These are phyloP conservation scores for Anomalospiza imberbis DNA, from an alignment of 2,797 vertebrate genomes.

Conservation along the genomic window DNA sequence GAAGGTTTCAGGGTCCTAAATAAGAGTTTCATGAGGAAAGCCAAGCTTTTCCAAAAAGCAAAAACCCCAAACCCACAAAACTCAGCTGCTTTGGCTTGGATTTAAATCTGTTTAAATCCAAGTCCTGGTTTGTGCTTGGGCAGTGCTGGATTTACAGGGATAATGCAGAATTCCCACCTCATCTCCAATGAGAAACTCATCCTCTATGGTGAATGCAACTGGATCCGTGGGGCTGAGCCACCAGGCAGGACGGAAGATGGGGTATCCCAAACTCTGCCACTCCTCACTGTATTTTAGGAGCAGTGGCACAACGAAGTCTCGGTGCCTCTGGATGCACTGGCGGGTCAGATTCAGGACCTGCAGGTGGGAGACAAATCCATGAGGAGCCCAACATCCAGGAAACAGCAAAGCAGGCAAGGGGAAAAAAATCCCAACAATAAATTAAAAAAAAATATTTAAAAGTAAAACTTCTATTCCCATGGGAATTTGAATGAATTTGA, in stretches of 20 bases:
- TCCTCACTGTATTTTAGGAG: constrained; percentile 81
- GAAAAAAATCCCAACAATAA: background rate
- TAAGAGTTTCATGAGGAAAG: background rate
- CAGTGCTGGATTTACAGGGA: background rate
- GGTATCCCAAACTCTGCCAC: constrained; percentile 77
- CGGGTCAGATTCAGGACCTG: constrained; percentile 86
- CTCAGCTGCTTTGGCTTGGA: background rate
- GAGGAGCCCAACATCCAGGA: too few relatives aligned
- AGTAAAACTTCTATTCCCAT: accelerated
- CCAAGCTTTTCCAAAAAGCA: background rate
- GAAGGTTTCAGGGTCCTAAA: background rate
- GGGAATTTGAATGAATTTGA: too few relatives aligned
- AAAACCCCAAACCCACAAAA: background rate
- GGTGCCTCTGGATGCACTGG: constrained; percentile 81
- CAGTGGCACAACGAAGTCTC: constrained; percentile 80
- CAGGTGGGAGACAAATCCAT: background rate
- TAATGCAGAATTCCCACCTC: constrained; percentile 69
- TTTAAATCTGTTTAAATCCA: background rate
- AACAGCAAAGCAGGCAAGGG: background rate
- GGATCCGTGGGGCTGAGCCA: constrained; percentile 87
- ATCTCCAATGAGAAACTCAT: constrained; percentile 91
- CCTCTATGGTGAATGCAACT: constrained; percentile 80
- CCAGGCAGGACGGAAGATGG: constrained; percentile 88
- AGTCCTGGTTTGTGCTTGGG: too few relatives aligned
- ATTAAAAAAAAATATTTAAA: accelerated